phyloP scores from a whole-genome alignment of 2,113 vertebrate species.

The Microcebus murinus region DNA sequence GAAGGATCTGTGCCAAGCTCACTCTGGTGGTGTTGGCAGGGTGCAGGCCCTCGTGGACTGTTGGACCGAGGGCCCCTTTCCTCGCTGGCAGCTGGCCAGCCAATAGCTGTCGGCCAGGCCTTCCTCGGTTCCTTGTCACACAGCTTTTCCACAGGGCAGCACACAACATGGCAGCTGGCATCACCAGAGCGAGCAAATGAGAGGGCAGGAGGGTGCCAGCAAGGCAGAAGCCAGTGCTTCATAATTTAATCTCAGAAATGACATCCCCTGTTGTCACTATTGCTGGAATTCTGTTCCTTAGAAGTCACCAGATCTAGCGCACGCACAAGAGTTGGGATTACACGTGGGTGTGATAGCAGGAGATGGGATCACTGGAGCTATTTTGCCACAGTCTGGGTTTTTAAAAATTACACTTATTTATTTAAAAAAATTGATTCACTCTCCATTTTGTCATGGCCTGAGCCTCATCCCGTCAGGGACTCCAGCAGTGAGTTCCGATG shows the following conservation, averaged over 20 bases:
- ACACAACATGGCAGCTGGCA: not conserved
- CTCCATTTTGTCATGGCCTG: not conserved
- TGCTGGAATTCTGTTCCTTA: not conserved
- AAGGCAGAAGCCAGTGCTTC: not conserved
- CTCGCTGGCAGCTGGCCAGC: not conserved
- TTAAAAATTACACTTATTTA: not conserved
- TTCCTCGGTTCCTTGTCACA: not conserved
- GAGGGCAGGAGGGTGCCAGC: not conserved
- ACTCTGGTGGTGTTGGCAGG: not conserved
- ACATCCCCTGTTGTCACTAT: not conserved
- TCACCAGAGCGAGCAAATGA: not conserved
- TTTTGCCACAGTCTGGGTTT: not conserved
- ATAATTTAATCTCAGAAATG: not conserved
- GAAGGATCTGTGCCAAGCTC: not conserved
- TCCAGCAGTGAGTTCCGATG: fast-evolving
- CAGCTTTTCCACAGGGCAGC: not conserved
- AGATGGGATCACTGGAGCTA: not conserved
- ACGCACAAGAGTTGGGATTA: fast-evolving
- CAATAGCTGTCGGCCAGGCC: not conserved
- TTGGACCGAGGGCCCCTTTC: not conserved
- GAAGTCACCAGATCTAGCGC: not conserved
- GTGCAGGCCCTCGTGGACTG: not conserved
- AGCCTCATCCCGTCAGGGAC: not conserved
- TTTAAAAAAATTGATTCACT: not conserved
- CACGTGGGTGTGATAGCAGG: not conserved